phyloP scores from a whole-genome alignment of 64 coral and sea anemone species.

The Porites australiensis region DNA sequence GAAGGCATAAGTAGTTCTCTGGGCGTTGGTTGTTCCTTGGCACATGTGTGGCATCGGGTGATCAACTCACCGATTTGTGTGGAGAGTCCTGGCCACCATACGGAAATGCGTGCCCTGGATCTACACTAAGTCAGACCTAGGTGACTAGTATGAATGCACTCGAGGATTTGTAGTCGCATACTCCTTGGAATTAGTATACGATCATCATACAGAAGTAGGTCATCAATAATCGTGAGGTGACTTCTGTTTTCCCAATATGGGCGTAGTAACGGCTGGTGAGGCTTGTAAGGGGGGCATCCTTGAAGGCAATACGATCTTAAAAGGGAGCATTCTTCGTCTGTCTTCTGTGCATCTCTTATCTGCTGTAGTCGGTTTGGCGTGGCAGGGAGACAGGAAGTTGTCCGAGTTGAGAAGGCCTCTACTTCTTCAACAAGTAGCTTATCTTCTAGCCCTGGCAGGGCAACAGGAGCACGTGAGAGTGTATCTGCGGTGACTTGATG shows the following conservation, averaged over 20 bases:
- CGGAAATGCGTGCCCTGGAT: slow-evolving; percentile 18
- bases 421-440: slow-evolving; percentile 44
- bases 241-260: slow-evolving; percentile 57
- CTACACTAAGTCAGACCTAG: slow-evolving; percentile 45
- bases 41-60: slow-evolving; percentile 20
- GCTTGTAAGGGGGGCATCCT: slow-evolving; percentile 48
- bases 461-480: slow-evolving; percentile 40
- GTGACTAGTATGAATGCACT: slow-evolving; percentile 60
- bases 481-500: slow-evolving; percentile 55
- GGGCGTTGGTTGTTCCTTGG: slow-evolving; percentile 11
- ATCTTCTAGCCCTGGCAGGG: slow-evolving; percentile 18
- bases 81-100: slow-evolving; percentile 53
- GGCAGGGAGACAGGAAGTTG: not conserved
- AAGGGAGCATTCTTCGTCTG: slow-evolving; percentile 52
- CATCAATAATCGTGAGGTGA: slow-evolving; percentile 8
- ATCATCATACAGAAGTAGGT: slow-evolving; percentile 61
- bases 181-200: slow-evolving; percentile 61
- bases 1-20: slow-evolving; percentile 37
- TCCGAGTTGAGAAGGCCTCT: slow-evolving; percentile 51
- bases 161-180: slow-evolving; percentile 51
- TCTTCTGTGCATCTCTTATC: slow-evolving; percentile 51
- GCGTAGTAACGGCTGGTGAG: not conserved
- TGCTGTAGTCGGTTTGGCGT: slow-evolving; percentile 52
- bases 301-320: slow-evolving; percentile 36
- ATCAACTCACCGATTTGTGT: slow-evolving; percentile 47